Percentiles rank a stretch among this genome's conserved stretches.
Conservation (phyloP, 1,140 invertebrate species). For the Sinonovacula constricta region DNA sequence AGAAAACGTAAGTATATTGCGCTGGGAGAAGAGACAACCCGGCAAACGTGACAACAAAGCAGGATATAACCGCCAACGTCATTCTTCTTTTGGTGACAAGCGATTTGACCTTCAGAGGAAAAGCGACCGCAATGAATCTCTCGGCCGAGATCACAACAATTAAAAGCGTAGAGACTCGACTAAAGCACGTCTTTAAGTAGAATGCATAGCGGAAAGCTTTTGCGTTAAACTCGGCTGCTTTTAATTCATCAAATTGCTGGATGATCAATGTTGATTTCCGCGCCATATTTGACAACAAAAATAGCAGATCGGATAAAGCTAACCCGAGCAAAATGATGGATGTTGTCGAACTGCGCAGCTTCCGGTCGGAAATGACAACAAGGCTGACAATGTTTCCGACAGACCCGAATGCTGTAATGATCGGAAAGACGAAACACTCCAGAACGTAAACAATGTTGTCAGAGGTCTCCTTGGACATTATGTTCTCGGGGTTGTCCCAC, state of each 20-base stretch:
- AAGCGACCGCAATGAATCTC: conserved; percentile 55
- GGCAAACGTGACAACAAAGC: conserved; percentile 29
- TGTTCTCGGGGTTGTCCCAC: conserved; percentile 50
- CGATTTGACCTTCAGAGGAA: conserved; percentile 56
- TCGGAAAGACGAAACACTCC: conserved; percentile 51
- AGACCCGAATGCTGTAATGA: conserved; percentile 42
- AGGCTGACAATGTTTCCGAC: conserved; percentile 55
- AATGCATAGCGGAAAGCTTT: conserved; percentile 49
- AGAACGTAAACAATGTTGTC: conserved; percentile 30
- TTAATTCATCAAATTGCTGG: conserved; percentile 23
- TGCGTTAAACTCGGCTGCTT: conserved; percentile 35
- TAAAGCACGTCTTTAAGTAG: conserved; percentile 55
- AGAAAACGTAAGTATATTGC: conserved; percentile 31
- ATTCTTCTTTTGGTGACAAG: conserved; percentile 38
- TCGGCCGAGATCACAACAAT: conserved; percentile 56
- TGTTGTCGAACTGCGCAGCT: conserved; percentile 43
- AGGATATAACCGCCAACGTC: conserved; percentile 16
- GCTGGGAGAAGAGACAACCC: conserved; percentile 23
- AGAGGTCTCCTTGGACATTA: conserved; percentile 29
- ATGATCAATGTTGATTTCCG: conserved; percentile 56
- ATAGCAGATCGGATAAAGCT: conserved; percentile 52
- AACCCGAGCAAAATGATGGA: conserved; percentile 49
- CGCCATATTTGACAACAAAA: conserved; percentile 48
- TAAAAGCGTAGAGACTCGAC: conserved; percentile 49
- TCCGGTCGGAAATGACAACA: conserved; percentile 37